Evolutionary conservation across 2,888 invertebrate species (phyloP), one percentile per base, ranked within the genome.

Genomic region (Himalopsyche tibetana): DNA sequence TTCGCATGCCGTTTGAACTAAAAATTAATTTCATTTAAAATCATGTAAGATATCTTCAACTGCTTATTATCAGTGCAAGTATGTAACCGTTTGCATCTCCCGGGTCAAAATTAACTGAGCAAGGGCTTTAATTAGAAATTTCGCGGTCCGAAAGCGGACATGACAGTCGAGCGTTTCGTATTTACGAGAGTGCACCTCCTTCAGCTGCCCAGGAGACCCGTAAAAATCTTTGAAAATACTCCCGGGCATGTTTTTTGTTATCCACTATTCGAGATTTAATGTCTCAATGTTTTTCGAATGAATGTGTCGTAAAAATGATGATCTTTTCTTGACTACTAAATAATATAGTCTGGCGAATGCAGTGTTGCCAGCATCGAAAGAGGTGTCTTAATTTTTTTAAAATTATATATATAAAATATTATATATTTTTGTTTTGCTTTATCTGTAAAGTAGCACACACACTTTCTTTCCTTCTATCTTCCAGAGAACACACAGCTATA

Each of bases 221-320:
- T 81, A 69, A 74, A 82, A 85, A 84, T 51, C 40, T 79, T 55
- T 17, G 79, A 79, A 51, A 84, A 80, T 80, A 74, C 56, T 56
- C 80, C 55, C 28, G 84, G 42, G 40, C 45, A 38, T 51, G 69
- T 51, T 84, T 80, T 84, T 55, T 84, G 51, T 63, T 19, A 63
- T 63, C 63, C 19, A 63, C 63, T 63, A 28, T 84, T 84, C 63
- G 80, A 80, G 51, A 17, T 63, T 82, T 84, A 85, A 87, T 83
- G 87, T 86, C 87, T 87, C 83, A 87, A 87, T 87, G 86, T 86
- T 84, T 84, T 81, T 80, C 17, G 84, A 87, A 85, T 85, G 86
- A 86, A 86, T 85, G 56, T 79, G 69, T 82, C 84, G 85, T 87
- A 85, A 87, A 87, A 42, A 17, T 55, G 63, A 63, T 63, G 42